Conservation (phyloP, 2,113 vertebrate species). For the Scopus umbretta region DNA sequence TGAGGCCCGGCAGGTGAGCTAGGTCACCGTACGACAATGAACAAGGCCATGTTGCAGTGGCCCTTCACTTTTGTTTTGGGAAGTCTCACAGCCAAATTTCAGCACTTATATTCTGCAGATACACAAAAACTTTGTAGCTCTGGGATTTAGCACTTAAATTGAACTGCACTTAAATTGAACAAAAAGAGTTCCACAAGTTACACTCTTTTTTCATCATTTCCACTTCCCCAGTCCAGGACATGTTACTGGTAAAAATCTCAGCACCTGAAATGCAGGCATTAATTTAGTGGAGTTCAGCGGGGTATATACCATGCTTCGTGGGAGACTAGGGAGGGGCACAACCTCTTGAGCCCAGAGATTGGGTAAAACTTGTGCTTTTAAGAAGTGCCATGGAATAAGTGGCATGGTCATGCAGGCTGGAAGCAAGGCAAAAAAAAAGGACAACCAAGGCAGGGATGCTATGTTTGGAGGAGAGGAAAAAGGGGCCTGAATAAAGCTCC, state of each 20-base stretch:
- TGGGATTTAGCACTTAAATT: not conserved
- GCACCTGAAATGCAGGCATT: not conserved
- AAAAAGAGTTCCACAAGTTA: not conserved
- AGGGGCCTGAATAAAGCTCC: not conserved
- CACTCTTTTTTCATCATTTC: not conserved
- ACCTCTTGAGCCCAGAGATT: not conserved
- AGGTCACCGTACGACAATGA: not conserved
- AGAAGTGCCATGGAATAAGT: not conserved
- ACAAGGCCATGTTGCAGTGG: not conserved
- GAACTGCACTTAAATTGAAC: not conserved
- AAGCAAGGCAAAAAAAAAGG: not conserved
- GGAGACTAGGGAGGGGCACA: not conserved
- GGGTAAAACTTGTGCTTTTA: not conserved
- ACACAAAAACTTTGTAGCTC: not conserved
- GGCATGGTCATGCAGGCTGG: not conserved
- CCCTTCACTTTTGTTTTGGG: not conserved
- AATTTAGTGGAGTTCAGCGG: not conserved
- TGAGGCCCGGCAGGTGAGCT: slow-evolving; percentile 11
- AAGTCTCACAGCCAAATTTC: not conserved
- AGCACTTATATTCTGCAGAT: not conserved
- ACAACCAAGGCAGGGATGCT: not conserved
- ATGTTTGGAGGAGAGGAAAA: not conserved
- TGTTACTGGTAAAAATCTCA: not conserved
- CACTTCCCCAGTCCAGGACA: not conserved
- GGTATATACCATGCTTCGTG: not conserved